Conservation (phyloP, 2,888 invertebrate species). For the Troilus luridus region DNA sequence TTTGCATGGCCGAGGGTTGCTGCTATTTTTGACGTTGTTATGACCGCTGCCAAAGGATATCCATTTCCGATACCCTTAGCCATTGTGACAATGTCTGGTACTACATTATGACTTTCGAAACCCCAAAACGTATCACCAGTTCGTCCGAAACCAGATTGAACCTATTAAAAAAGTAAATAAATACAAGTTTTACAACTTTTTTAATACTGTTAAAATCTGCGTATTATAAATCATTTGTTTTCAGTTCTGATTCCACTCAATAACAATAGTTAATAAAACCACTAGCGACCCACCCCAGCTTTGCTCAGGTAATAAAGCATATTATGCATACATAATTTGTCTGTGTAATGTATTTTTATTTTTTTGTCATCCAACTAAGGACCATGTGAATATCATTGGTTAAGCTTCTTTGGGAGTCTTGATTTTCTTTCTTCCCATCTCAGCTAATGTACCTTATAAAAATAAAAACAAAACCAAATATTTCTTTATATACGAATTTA, state of each 20-base stretch:
- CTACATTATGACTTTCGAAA: conserved; percentile 88
- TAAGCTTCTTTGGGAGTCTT: too few relatives aligned
- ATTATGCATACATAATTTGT: too few relatives aligned
- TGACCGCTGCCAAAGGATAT: conserved; percentile 95
- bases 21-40: conserved; percentile 91
- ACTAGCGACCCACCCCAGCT: too few relatives aligned
- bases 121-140: conserved; percentile 97
- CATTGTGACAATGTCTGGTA: conserved; percentile 96
- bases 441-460: too few relatives aligned
- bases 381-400: too few relatives aligned
- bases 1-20: conserved; percentile 80
- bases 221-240: not conserved
- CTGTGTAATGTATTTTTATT: too few relatives aligned
- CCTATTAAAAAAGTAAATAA: conserved; percentile 70
- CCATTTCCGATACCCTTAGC: conserved; percentile 97
- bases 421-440: too few relatives aligned
- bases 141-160: conserved; percentile 96
- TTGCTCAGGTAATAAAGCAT: too few relatives aligned
- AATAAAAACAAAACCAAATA: too few relatives aligned
- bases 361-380: too few relatives aligned
- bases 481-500: too few relatives aligned
- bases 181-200: not conserved
- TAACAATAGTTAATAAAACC: too few relatives aligned
- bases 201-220: conserved; percentile 12
- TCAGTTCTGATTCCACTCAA: not conserved